Evolutionary conservation across 2,797 vertebrate species (phyloP), one percentile per base, ranked within the genome.

Genomic region (Notolepis coatsorum): DNA sequence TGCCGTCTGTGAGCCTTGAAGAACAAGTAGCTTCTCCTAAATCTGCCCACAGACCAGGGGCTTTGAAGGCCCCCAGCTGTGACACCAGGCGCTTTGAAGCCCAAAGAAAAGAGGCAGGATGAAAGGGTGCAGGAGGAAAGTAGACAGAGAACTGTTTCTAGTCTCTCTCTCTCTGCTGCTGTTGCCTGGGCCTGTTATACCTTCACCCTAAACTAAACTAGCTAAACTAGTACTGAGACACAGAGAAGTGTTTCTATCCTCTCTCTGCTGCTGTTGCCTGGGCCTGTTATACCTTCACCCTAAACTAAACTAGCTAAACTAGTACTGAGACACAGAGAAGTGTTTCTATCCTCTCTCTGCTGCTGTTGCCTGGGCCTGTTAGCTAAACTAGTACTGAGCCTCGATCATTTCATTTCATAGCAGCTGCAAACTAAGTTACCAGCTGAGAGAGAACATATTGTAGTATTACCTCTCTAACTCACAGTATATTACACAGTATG

Each of bases 21-120:
- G 92, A 93, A 90, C 87, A 89, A 92, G 91, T 86, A 82, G 89
- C 90, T 91, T 92, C 93, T 82, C 89, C 88, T 91, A 91, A 92
- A 92, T 92, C 92, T 92, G 89, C 92, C 88, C 91, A 92, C 91
- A 91, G 92, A 93, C 90, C 84, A 90, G 89, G 84, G 88, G 92
- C 92, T 93, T 93, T 94, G 92, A 93, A 93, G 92, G 91, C 92
- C 93, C 93, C 93, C 93, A 88, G 91, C 92, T 77, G 93, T 92
- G 93, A 68, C 77, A n/a, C 73, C 81, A 61, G 88, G 79, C n/a
- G 91, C 91, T 94, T 93, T 93, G 90, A 93, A 93, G 87, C 89
- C 83, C 66, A 88, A 88, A 79, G 90, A 93, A 92, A 91, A 81
- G 62, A 81, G 84, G 76, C 81, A 77, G 84, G 88, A 87, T 89